Evolutionary conservation across 2,888 invertebrate genomes (phyloP).

Genomic region (Agrenia bidenticulata): DNA sequence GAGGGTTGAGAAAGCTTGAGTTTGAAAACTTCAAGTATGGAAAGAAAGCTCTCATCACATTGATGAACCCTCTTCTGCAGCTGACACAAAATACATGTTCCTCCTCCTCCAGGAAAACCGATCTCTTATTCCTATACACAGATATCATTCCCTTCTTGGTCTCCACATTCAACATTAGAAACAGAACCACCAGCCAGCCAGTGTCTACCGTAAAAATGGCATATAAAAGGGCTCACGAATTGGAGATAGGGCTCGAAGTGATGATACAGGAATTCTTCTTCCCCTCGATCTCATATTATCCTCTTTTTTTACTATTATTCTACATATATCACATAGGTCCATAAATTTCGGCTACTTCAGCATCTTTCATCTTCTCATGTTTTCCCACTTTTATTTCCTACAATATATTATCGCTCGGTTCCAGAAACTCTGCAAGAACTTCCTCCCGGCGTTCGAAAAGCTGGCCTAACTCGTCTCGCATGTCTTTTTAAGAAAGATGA

Average conservation of each 20-base stretch:
- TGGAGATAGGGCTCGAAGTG: slow-evolving; percentile 30
- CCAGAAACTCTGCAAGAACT: too few relatives aligned
- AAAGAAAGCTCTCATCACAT: too few relatives aligned
- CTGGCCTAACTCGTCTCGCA: too few relatives aligned
- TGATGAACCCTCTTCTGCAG: slow-evolving; percentile 35
- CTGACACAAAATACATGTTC: slow-evolving; percentile 46
- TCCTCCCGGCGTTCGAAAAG: too few relatives aligned
- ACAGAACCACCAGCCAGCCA: too few relatives aligned
- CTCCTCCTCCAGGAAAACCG: not conserved
- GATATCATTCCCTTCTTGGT: not conserved
- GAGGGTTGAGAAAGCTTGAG: too few relatives aligned
- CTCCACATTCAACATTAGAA: not conserved
- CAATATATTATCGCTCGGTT: not conserved
- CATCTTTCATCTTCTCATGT: slow-evolving; percentile 52
- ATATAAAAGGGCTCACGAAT: not conserved
- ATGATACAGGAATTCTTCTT: slow-evolving; percentile 23
- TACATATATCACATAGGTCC: slow-evolving; percentile 11
- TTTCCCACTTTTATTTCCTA: slow-evolving; percentile 46
- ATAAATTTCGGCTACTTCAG: slow-evolving; percentile 32
- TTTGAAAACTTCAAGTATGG: too few relatives aligned
- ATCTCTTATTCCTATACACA: not conserved
- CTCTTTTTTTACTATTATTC: slow-evolving; percentile 3
- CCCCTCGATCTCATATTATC: slow-evolving; percentile 11
- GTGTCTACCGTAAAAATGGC: not conserved
- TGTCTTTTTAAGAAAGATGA: slow-evolving; percentile 1